These are phyloP conservation scores for Theodoxus fluviatilis DNA, from an alignment of 2,888 invertebrate genomes.

Conservation along the genomic window DNA sequence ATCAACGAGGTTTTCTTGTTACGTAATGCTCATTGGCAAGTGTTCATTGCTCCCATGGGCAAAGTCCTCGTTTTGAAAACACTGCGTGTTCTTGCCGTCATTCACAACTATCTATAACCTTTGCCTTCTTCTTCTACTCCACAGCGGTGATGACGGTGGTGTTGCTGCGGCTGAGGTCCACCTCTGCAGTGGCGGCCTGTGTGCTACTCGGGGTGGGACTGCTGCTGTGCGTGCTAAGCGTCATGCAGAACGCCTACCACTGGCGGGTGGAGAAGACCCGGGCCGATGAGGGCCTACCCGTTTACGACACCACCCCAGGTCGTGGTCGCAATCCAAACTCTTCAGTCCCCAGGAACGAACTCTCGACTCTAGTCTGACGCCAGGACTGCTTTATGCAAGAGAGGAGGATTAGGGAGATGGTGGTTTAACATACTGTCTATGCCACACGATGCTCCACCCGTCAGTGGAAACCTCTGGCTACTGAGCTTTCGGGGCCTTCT, in stretches of 20 bases:
- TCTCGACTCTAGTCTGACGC: conserved; percentile 46
- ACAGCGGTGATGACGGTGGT: conserved; percentile 59
- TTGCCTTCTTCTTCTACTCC: not conserved
- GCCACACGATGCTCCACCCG: too few species aligned
- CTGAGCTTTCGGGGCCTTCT: too few species aligned
- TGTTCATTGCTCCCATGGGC: too few species aligned
- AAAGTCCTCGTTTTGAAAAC: not conserved
- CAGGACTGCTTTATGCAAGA: not conserved
- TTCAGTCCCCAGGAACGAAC: conserved; percentile 34
- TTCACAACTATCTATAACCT: not conserved
- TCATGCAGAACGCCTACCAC: conserved; percentile 92
- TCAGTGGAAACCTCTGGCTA: too few species aligned
- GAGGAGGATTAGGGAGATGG: not conserved
- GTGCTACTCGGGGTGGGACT: conserved; percentile 90
- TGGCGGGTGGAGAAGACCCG: conserved; percentile 74
- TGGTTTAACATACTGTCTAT: too few species aligned
- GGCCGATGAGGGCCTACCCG: conserved; percentile 56
- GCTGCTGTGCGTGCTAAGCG: conserved; percentile 88
- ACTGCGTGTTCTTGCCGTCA: not conserved
- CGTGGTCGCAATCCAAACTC: too few species aligned
- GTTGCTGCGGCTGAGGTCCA: conserved; percentile 89
- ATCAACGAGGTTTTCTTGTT: not conserved
- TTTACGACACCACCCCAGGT: too few species aligned
- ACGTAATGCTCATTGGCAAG: not conserved
- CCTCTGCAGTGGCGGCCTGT: conserved; percentile 88